Evolutionary conservation across 2,113 vertebrate species (phyloP), one percentile per base, ranked within the genome.

Genomic region (Pyrgilauda ruficollis): DNA sequence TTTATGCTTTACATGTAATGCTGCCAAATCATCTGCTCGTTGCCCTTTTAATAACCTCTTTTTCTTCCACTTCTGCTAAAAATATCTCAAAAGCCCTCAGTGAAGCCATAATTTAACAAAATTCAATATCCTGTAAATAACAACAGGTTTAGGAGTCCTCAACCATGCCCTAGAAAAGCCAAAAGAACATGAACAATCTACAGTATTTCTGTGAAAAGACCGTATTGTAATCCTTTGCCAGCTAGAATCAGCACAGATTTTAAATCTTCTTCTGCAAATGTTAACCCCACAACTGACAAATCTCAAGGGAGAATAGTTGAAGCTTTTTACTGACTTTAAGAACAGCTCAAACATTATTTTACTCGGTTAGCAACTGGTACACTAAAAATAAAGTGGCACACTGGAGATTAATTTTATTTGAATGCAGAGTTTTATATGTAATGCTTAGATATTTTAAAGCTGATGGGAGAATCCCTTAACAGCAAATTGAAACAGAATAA

Each of bases 31-130:
- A 84, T 39, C 67, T 70, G 43, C 44, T 63, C 66, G 44, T 31
- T 91, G 75, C 47, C 73, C 85, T 96, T 87, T 91, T 78, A 91
- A 87, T 80, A 79, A 95, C 59, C 66, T 58, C 18, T 85, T 92
- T 96, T 94, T 82, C 69, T 87, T 97, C 84, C 31, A 17, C 15
- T 50, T 49, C 55, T 84, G 27, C 74, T 95, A 96, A 94, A 94
- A 96, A 88, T 91, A 95, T 58, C 46, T 87, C 66, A 63, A 80
- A 95, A 94, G 75, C 67, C 70, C 33, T 62, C 12, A 1, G 33
- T 82, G 74, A 93, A 94, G 74, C 58, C 63, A 84, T 87, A 79
- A 93, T 79, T 91, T 50, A 82, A 87, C 26, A 86, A 82, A 93
- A 90, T 93, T 92, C 37, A 91, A 56, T 94, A 93, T 64, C 68